Evolutionary conservation across 2,113 vertebrate species (phyloP).

Genomic region (Sciurus niger): DNA sequence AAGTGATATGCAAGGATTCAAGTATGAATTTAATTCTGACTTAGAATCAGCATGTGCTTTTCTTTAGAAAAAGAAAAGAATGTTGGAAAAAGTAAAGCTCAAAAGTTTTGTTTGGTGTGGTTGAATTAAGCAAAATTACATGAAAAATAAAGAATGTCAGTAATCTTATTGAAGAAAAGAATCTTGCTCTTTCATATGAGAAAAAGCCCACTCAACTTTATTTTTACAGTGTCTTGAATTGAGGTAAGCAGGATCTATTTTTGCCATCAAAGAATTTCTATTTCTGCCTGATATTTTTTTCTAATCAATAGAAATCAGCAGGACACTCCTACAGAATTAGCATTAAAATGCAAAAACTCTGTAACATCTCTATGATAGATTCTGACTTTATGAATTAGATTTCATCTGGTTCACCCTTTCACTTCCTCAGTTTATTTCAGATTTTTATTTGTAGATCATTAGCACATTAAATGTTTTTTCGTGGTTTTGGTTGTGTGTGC

Average conservation of each 20-base stretch:
- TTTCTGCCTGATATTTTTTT: background rate
- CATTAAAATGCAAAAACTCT: conserved; percentile 23
- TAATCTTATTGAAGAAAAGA: background rate
- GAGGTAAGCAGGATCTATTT: conserved; percentile 24
- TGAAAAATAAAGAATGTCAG: conserved; percentile 45
- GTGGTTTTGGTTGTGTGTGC: background rate
- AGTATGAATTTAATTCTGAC: conserved; percentile 33
- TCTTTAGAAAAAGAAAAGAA: background rate
- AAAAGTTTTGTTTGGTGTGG: background rate
- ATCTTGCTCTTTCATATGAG: conserved; percentile 2
- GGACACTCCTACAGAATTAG: background rate
- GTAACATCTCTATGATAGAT: background rate
- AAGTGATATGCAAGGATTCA: background rate
- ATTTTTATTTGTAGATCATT: background rate
- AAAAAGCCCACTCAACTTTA: background rate
- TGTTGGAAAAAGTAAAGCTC: background rate
- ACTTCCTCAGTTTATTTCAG: conserved; percentile 1
- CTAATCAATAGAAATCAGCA: background rate
- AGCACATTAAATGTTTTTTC: background rate
- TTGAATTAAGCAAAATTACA: background rate
- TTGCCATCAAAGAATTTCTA: background rate
- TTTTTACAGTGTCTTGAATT: conserved; percentile 35
- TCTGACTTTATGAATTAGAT: conserved; percentile 17
- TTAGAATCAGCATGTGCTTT: conserved; percentile 27
- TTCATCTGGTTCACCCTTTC: background rate